Conservation (phyloP, 2,797 vertebrate species). For the Sebastes taczanowskii region DNA sequence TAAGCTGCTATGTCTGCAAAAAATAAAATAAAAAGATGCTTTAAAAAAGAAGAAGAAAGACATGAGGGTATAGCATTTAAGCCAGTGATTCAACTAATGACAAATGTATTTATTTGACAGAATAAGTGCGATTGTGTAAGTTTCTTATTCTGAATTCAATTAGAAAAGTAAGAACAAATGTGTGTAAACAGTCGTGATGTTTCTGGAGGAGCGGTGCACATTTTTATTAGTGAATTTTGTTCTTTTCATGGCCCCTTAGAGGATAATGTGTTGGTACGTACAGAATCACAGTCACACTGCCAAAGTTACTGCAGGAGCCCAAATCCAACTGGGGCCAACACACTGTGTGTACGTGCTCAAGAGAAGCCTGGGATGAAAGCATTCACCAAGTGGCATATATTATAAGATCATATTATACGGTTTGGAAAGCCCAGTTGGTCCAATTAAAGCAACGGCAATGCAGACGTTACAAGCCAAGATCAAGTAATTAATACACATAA, state of each 20-base stretch:
- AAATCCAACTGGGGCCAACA: constrained; percentile 16
- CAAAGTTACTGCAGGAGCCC: constrained; percentile 16
- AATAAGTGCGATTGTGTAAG: background rate
- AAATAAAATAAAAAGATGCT: no score
- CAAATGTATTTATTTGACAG: constrained; percentile 7
- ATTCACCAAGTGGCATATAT: constrained; percentile 46
- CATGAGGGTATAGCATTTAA: constrained; percentile 7
- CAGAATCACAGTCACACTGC: constrained; percentile 13
- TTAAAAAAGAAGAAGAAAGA: background rate
- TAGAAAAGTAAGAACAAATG: background rate
- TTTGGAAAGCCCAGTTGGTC: constrained; percentile 61
- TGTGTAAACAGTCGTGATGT: constrained; percentile 13
- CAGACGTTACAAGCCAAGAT: constrained; percentile 37
- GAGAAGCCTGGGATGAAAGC: constrained; percentile 32
- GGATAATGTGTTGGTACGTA: constrained; percentile 35
- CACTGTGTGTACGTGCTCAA: background rate
- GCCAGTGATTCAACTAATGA: background rate
- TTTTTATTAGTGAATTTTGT: constrained; percentile 16
- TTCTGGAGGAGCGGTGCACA: background rate
- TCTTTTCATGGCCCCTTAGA: constrained; percentile 13
- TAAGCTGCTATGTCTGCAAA: no score
- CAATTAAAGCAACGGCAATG: constrained; percentile 49
- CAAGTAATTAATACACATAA: constrained; percentile 46
- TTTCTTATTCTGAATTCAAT: constrained; percentile 7
- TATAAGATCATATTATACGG: constrained; percentile 38